These are phyloP conservation scores for Hydrolagus affinis DNA, from an alignment of 2,113 vertebrate genomes.

Conservation along the genomic window DNA sequence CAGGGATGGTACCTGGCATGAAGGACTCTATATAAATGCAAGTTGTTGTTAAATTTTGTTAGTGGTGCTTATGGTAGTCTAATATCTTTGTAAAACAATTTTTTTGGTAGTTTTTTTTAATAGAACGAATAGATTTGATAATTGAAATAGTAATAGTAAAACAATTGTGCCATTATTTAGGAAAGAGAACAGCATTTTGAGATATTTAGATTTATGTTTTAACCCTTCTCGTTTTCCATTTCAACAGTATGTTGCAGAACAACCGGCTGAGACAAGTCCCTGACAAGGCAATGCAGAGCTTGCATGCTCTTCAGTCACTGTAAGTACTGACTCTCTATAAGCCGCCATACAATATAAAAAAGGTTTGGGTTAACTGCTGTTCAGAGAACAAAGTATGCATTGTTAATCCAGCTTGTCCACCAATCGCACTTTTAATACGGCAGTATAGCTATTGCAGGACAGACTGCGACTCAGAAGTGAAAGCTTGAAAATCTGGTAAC, in stretches of 20 bases:
- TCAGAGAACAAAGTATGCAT: neutral
- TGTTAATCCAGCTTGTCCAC: neutral
- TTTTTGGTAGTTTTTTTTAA: neutral
- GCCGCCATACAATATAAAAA: neutral
- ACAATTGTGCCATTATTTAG: neutral
- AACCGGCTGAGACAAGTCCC: conserved; percentile 79
- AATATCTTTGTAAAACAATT: neutral
- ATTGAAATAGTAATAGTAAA: neutral
- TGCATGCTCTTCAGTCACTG: conserved; percentile 79
- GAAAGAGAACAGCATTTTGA: neutral
- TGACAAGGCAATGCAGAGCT: conserved; percentile 68
- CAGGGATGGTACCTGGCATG: too few relatives aligned
- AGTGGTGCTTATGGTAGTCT: neutral
- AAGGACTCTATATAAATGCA: too few relatives aligned
- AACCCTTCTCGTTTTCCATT: conserved; percentile 28
- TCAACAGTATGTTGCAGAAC: conserved; percentile 82
- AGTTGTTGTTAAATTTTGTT: neutral
- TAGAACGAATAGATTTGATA: neutral
- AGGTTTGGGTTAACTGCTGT: neutral
- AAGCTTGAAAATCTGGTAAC: too few relatives aligned
- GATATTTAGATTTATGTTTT: neutral
- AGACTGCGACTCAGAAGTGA: too few relatives aligned
- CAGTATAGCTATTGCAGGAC: too few relatives aligned
- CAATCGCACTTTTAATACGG: neutral
- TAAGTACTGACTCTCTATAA: conserved; percentile 53